Evolutionary conservation across 92 coral and sea anemone species (phyloP).

Genomic region (Meandrina meandrites): DNA sequence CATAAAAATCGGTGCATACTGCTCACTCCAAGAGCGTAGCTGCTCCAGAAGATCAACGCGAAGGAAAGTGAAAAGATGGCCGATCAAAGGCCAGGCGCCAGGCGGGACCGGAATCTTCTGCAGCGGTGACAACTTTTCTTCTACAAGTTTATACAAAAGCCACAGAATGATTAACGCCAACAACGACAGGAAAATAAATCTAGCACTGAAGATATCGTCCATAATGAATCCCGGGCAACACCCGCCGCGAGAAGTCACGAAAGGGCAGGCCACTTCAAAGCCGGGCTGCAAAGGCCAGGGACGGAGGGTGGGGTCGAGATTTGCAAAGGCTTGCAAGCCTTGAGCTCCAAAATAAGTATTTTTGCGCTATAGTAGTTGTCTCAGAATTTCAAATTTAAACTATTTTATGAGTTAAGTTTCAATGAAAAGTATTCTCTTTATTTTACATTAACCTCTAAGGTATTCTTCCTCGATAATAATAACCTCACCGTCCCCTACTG

Average conservation of each 20-base stretch:
- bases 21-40: constrained; percentile 50
- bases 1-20: constrained; percentile 50
- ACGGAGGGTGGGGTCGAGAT: too few species aligned
- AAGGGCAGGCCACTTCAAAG: too few species aligned
- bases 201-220: not conserved
- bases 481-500: too few species aligned
- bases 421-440: too few species aligned
- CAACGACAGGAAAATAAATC: not conserved
- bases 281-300: too few species aligned
- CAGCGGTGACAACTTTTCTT: constrained; percentile 61
- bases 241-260: too few species aligned
- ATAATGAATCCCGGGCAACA: not conserved
- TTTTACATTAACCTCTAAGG: too few species aligned
- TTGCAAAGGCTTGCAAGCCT: too few species aligned
- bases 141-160: constrained; percentile 46
- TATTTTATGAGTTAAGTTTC: too few species aligned
- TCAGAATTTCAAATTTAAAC: too few species aligned
- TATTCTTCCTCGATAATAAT: too few species aligned
- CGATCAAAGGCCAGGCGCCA: constrained; percentile 60
- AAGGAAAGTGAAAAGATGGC: constrained; percentile 50
- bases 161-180: constrained; percentile 2
- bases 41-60: constrained; percentile 1
- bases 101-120: constrained; percentile 61
- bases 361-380: not conserved
- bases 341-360: too few species aligned